Evolutionary conservation across 2,113 vertebrate genomes (phyloP).

Genomic region (Equus przewalskii): DNA sequence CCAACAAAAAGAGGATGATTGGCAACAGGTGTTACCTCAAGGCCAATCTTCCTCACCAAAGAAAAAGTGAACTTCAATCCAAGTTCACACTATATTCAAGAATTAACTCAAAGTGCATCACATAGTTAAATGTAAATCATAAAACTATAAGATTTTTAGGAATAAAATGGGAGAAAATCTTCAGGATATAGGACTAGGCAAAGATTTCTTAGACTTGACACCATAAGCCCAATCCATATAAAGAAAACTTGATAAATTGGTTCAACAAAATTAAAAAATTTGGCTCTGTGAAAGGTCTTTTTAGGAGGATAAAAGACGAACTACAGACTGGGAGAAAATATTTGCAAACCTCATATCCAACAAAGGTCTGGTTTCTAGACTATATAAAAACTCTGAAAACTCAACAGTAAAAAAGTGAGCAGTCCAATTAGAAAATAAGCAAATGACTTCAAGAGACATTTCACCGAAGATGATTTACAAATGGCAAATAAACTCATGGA

Average conservation of each 20-base stretch:
- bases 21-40: no score
- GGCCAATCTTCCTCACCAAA: no score
- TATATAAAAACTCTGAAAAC: slow-evolving; percentile 34
- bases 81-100: not conserved
- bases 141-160: not conserved
- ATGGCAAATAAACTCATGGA: not conserved
- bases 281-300: not conserved
- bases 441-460: not conserved
- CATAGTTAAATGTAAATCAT: not conserved
- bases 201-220: slow-evolving; percentile 23
- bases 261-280: not conserved
- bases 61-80: not conserved
- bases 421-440: not conserved
- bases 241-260: slow-evolving; percentile 7
- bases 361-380: not conserved
- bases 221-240: not conserved
- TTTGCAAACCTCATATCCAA: not conserved
- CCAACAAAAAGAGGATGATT: no score
- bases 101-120: slow-evolving; percentile 1
- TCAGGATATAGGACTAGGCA: not conserved
- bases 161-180: not conserved
- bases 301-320: not conserved
- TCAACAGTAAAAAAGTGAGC: not conserved
- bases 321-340: not conserved
- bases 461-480: not conserved